Evolutionary conservation across 2,113 vertebrate species (phyloP).

Genomic region (Ochotona princeps): DNA sequence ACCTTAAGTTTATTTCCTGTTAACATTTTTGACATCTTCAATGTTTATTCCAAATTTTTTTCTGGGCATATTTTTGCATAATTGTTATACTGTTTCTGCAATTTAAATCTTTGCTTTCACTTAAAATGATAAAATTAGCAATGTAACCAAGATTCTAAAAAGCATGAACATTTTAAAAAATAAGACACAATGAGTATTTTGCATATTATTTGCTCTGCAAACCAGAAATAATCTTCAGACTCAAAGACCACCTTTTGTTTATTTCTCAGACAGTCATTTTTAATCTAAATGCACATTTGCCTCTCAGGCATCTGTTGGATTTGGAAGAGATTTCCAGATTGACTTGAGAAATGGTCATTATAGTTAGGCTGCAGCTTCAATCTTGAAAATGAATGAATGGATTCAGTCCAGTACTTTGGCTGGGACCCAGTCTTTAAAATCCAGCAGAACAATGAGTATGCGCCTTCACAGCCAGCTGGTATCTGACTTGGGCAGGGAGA

Average conservation of each 20-base stretch:
- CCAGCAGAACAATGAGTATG: slow-evolving; percentile 91
- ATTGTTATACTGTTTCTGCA: slow-evolving; percentile 43
- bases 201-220: slow-evolving; percentile 61
- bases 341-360: slow-evolving; percentile 89
- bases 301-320: slow-evolving; percentile 83
- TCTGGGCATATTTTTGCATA: slow-evolving; percentile 47
- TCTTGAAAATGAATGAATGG: slow-evolving; percentile 93
- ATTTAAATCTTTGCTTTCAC: slow-evolving; percentile 53
- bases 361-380: slow-evolving; percentile 88
- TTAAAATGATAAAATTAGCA: slow-evolving; percentile 32
- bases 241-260: slow-evolving; percentile 76
- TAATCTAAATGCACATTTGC: slow-evolving; percentile 81
- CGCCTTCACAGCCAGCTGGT: slow-evolving; percentile 97
- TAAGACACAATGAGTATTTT: slow-evolving; percentile 59
- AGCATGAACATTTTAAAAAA: not conserved
- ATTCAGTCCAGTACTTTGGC: slow-evolving; percentile 95
- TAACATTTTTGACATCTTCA: slow-evolving; percentile 40
- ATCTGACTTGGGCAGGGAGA: slow-evolving; percentile 92
- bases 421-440: slow-evolving; percentile 96
- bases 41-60: slow-evolving; percentile 42
- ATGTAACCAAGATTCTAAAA: slow-evolving; percentile 44
- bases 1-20: slow-evolving; percentile 15
- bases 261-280: slow-evolving; percentile 74
- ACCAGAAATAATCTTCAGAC: slow-evolving; percentile 63
- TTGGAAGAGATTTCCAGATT: slow-evolving; percentile 86